A percentile compares a stretch with the other conserved stretches of the same genome.
Evolutionary conservation across 2,888 invertebrate species (phyloP).

Genomic region (Piscicola geometra): DNA sequence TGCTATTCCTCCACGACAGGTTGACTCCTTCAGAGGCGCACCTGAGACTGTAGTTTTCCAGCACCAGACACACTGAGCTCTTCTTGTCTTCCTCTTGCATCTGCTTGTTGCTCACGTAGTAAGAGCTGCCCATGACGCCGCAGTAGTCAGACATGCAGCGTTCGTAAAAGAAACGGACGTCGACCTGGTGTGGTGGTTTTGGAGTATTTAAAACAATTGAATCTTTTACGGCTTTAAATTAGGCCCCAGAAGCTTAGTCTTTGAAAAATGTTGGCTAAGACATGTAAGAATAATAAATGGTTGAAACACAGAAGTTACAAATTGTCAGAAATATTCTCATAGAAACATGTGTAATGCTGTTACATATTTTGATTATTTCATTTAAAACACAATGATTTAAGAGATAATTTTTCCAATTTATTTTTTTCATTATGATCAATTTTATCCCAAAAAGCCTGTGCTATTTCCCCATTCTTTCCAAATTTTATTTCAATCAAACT

Average conservation of each 20-base stretch:
- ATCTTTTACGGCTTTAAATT: no score
- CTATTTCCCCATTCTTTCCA: no score
- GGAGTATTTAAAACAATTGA: no score
- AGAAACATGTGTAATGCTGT: no score
- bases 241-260: no score
- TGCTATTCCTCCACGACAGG: constrained; percentile 71
- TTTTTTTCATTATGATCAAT: neutral
- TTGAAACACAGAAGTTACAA: no score
- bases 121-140: constrained; percentile 45
- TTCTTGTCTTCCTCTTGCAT: constrained; percentile 50
- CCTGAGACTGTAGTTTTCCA: constrained; percentile 71
- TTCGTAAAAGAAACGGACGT: constrained; percentile 39
- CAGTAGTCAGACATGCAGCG: constrained; percentile 75
- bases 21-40: constrained; percentile 60
- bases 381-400: no score
- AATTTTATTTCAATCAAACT: neutral
- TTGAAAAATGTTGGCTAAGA: no score
- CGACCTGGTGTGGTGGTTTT: constrained; percentile 37
- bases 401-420: neutral
- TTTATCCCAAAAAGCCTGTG: no score
- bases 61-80: constrained; percentile 62
- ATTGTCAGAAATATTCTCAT: no score
- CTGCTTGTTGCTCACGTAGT: constrained; percentile 7
- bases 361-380: no score
- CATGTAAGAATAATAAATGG: no score